Evolutionary conservation across 1,140 invertebrate species (phyloP).

Genomic region (Tenebrio molitor): DNA sequence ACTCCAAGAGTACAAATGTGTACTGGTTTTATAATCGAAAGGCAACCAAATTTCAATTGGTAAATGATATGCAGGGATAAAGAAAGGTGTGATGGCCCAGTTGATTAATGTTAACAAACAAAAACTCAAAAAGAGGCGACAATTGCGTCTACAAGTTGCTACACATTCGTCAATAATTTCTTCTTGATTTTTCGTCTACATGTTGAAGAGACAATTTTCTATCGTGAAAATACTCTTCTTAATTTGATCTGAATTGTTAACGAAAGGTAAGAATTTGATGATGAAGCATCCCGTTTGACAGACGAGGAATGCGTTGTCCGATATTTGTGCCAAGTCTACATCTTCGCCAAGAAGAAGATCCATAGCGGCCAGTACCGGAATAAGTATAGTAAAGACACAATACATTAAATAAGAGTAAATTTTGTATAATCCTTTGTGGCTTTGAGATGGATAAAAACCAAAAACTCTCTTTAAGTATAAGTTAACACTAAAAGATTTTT

Average conservation of each 20-base stretch:
- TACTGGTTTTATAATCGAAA: background rate
- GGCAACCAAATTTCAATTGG: constrained; percentile 29
- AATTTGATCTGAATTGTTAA: background rate
- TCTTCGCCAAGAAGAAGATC: background rate
- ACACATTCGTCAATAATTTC: constrained; percentile 1
- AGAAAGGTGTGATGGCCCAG: constrained; percentile 5
- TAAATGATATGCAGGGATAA: background rate
- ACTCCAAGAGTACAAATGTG: background rate
- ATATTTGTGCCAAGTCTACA: constrained; percentile 5
- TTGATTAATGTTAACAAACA: background rate
- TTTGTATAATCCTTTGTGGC: constrained; percentile 19
- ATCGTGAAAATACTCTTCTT: constrained; percentile 25
- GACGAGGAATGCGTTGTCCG: constrained; percentile 19
- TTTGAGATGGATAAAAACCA: constrained; percentile 12
- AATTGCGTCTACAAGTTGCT: background rate
- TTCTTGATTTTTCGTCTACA: constrained; percentile 11
- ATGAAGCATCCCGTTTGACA: constrained; percentile 18
- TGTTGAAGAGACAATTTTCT: constrained; percentile 22
- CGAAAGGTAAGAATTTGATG: constrained; percentile 28
- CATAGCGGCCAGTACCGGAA: constrained; percentile 1
- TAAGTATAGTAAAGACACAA: background rate
- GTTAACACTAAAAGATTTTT: background rate
- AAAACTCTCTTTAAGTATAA: constrained; percentile 19
- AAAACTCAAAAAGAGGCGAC: constrained; percentile 9
- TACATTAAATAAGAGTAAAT: constrained; percentile 2